phyloP scores from a whole-genome alignment of 2,113 vertebrate species.

The Phaetusa simplex region DNA sequence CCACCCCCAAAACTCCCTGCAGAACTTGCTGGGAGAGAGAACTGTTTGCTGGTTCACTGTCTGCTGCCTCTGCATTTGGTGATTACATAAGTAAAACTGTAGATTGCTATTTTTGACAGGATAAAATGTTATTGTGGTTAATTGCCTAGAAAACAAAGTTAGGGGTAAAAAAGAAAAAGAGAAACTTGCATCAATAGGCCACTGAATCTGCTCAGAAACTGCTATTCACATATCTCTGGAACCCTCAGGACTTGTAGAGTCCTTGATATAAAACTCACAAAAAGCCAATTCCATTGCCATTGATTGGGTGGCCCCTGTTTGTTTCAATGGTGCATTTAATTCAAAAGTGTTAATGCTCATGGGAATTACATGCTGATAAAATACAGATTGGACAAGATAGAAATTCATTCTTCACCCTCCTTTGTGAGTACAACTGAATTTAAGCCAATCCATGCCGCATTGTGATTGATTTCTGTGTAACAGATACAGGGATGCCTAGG shows the following conservation, averaged over 20 bases:
- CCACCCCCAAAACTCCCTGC: not conserved
- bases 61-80: constrained; percentile 48
- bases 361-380: not conserved
- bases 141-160: constrained; percentile 55
- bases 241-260: not conserved
- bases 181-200: not conserved
- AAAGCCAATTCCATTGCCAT: not conserved
- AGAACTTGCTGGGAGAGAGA: not conserved
- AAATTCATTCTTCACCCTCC: not conserved
- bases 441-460: not conserved
- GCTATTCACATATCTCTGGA: not conserved
- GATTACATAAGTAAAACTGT: constrained; percentile 56
- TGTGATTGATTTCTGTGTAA: not conserved
- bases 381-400: not conserved
- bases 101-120: constrained; percentile 53
- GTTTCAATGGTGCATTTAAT: not conserved
- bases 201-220: not conserved
- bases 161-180: not conserved
- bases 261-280: not conserved
- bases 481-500: not conserved
- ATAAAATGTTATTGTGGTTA: constrained; percentile 53
- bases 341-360: not conserved
- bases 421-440: not conserved
- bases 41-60: constrained; percentile 3
- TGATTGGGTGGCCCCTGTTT: not conserved